These are phyloP conservation scores for Podarcis cretensis DNA, from an alignment of 2,113 vertebrate genomes.

Conservation along the genomic window DNA sequence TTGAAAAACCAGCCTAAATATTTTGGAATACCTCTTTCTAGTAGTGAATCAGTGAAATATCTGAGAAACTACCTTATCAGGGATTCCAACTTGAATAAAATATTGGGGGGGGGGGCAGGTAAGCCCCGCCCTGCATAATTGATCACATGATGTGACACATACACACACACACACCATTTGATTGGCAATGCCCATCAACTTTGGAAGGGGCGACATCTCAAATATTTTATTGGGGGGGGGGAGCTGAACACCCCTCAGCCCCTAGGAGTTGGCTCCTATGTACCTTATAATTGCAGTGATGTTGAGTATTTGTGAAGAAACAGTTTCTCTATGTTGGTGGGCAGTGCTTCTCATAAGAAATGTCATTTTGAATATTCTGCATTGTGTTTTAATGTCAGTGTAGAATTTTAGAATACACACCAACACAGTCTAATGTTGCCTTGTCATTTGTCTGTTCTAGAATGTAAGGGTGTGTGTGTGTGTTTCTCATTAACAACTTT, in stretches of 20 bases:
- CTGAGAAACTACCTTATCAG: not conserved
- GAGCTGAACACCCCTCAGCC: too few species aligned
- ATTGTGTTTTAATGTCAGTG: not conserved
- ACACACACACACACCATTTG: too few species aligned
- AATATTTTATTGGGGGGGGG: too few species aligned
- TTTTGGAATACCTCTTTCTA: slow-evolving; percentile 8
- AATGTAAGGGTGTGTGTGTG: not conserved
- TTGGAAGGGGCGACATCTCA: too few species aligned
- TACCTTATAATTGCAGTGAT: too few species aligned
- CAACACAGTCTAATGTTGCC: not conserved
- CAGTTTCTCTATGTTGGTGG: not conserved
- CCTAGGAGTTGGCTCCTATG: too few species aligned
- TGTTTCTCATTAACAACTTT: not conserved
- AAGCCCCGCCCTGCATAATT: too few species aligned
- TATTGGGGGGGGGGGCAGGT: too few species aligned
- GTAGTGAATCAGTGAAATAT: not conserved
- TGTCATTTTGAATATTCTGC: not conserved
- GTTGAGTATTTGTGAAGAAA: not conserved
- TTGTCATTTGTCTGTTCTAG: not conserved
- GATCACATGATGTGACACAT: too few species aligned
- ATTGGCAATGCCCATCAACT: too few species aligned
- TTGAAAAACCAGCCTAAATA: not conserved
- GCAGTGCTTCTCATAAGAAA: too few species aligned
- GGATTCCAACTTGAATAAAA: too few species aligned
- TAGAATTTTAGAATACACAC: not conserved